phyloP scores from a whole-genome alignment of 2,888 invertebrate genomes.

The Octonoba sinensis region DNA sequence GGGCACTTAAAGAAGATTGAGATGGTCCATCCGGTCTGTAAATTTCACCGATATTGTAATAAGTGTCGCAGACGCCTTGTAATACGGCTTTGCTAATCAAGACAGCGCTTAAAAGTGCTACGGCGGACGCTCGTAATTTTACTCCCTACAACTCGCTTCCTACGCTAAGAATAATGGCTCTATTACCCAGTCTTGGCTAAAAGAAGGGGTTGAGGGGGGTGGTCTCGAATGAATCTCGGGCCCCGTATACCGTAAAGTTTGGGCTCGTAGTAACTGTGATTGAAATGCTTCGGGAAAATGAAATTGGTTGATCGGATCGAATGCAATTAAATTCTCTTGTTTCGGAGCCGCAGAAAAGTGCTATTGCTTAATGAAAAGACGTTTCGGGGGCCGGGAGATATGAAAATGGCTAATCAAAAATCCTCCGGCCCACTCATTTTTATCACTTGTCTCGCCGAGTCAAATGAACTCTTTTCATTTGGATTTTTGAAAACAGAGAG shows the following conservation, averaged over 20 bases:
- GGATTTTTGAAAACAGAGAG: too few relatives aligned
- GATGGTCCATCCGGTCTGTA: slow-evolving; percentile 52
- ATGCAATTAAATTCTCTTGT: slow-evolving; percentile 51
- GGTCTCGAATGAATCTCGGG: background rate
- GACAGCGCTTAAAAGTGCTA: slow-evolving; percentile 42
- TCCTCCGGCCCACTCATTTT: slow-evolving; percentile 5
- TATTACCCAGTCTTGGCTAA: slow-evolving; percentile 52
- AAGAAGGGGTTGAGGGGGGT: slow-evolving; percentile 1
- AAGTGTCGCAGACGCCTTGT: slow-evolving; percentile 54
- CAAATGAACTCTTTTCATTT: too few relatives aligned
- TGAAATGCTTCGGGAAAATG: slow-evolving; percentile 54
- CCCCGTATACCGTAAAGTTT: slow-evolving; percentile 29
- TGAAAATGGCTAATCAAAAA: slow-evolving; percentile 51
- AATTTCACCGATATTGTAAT: slow-evolving; percentile 63
- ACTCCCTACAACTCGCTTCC: slow-evolving; percentile 22
- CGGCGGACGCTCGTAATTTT: slow-evolving; percentile 40
- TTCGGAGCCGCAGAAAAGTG: slow-evolving; percentile 17
- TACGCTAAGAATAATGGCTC: slow-evolving; percentile 56
- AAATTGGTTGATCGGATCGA: slow-evolving; percentile 46
- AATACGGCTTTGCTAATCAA: slow-evolving; percentile 58
- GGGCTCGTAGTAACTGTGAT: slow-evolving; percentile 46
- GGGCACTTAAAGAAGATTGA: slow-evolving; percentile 56
- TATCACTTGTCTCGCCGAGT: too few relatives aligned
- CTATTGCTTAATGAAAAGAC: slow-evolving; percentile 42
- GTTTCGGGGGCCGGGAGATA: slow-evolving; percentile 27